phyloP scores from a whole-genome alignment of 2,797 vertebrate genomes.

The Pseudochirops cupreus region DNA sequence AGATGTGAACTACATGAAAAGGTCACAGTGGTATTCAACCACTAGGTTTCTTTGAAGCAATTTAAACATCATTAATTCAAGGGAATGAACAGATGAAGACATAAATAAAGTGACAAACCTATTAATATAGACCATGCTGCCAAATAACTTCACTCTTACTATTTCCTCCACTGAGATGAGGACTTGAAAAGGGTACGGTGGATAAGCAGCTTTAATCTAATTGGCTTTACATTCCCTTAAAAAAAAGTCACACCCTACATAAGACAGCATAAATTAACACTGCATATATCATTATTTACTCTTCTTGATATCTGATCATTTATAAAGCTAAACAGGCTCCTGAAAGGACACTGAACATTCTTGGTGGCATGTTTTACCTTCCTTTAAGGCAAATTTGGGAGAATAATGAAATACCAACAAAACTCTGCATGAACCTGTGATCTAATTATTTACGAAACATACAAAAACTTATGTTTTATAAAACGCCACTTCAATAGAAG shows the following conservation, averaged over 20 bases:
- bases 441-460: slow-evolving; percentile 79
- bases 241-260: slow-evolving; percentile 69
- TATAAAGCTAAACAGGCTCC: slow-evolving; percentile 59
- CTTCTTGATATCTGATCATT: slow-evolving; percentile 35
- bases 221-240: slow-evolving; percentile 73
- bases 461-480: slow-evolving; percentile 80
- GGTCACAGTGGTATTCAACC: slow-evolving; percentile 26
- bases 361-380: slow-evolving; percentile 78
- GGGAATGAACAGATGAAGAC: slow-evolving; percentile 75
- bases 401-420: slow-evolving; percentile 71
- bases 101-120: slow-evolving; percentile 70
- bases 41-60: slow-evolving; percentile 51
- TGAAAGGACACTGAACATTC: slow-evolving; percentile 60
- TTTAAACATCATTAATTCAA: slow-evolving; percentile 55
- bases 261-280: slow-evolving; percentile 77
- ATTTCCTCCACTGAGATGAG: slow-evolving; percentile 50
- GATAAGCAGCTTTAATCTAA: not conserved
- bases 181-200: slow-evolving; percentile 62
- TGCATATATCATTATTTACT: slow-evolving; percentile 50
- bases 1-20: not conserved
- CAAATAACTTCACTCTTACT: slow-evolving; percentile 58
- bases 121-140: slow-evolving; percentile 64
- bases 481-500: slow-evolving; percentile 82
- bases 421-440: slow-evolving; percentile 71
- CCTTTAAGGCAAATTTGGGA: slow-evolving; percentile 85